A percentile compares a stretch with the other conserved stretches of the same genome.
phyloP scores from a whole-genome alignment of 2,113 vertebrate genomes.

The Hippopotamus amphibius region DNA sequence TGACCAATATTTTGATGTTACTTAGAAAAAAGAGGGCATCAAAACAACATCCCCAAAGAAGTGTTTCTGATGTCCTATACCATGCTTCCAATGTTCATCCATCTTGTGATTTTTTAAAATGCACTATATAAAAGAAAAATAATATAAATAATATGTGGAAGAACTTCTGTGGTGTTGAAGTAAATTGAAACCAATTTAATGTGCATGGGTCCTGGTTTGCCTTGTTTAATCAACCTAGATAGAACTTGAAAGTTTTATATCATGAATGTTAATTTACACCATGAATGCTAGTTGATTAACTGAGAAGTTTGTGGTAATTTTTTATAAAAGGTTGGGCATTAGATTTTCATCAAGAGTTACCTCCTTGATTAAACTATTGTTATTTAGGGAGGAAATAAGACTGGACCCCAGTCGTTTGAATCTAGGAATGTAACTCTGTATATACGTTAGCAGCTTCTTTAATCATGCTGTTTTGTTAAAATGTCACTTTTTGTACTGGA shows the following conservation, averaged over 20 bases:
- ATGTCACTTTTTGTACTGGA: background rate
- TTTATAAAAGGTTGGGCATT: conserved; percentile 40
- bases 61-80: background rate
- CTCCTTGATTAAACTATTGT: conserved; percentile 68
- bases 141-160: background rate
- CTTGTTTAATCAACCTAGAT: conserved; percentile 45
- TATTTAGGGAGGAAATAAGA: conserved; percentile 14
- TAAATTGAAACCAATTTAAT: conserved; percentile 1
- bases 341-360: conserved; percentile 27
- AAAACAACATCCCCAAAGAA: background rate
- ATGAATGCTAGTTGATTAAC: conserved; percentile 61
- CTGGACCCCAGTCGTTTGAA: conserved; percentile 39
- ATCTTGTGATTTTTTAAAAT: conserved; percentile 26
- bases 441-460: background rate
- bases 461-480: conserved; percentile 29
- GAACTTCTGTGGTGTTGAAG: background rate
- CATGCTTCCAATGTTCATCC: background rate
- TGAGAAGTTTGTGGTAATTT: conserved; percentile 45
- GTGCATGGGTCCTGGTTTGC: background rate
- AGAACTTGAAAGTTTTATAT: conserved; percentile 2
- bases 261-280: conserved; percentile 24
- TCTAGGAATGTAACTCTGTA: background rate
- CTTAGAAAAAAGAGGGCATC: background rate
- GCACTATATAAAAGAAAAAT: background rate
- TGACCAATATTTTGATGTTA: background rate